Evolutionary conservation across 2,113 vertebrate genomes (phyloP), one percentile per base, ranked within the genome.

Genomic region (Raja brachyura): DNA sequence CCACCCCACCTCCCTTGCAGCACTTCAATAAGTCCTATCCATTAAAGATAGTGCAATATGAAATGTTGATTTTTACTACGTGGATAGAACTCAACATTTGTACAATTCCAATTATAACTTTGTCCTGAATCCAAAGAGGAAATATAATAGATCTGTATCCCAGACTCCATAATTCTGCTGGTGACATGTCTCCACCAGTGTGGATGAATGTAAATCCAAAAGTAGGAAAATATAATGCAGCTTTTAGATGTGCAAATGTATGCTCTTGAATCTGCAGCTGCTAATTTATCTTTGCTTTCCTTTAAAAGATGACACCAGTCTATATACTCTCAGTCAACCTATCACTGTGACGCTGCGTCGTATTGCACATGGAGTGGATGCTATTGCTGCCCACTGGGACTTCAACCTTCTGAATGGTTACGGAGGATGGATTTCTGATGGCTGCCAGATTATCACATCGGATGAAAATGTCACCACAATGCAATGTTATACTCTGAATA

Each of bases 401-500:
- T 96, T 97, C n/a, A 97, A 97, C 93, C 95, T 98, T 85, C 96
- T 96, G 73, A 97, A 97, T 0, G 98, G 98, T 92, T 98, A 98
- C 81, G 99, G 99, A 2, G 98, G 98, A 63, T 99, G 99, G 99
- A 97, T 97, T 93, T 97, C 97, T 0, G 97, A 99, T 22, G 97
- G 97, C 59, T 99, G 98, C 96, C 96, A 94, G 93, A 97, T 99
- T 90, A 96, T 98, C 86, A 95, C 96, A 31, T 97, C 98, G 0
- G 98, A 98, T 48, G 97, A 98, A 94, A 99, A 99, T 86, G 97
- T 98, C 94, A 98, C 98, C 0, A 97, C 97, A 66, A 97, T 99
- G 77, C 98, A 98, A 93, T 99, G 98, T 95, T 95, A 96, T 95
- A 97, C 98, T 33, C 97, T 99, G 1, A 97, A 97, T 94, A 99